Conservation (phyloP, 2,797 vertebrate genomes). For the Myripristis murdjan region DNA sequence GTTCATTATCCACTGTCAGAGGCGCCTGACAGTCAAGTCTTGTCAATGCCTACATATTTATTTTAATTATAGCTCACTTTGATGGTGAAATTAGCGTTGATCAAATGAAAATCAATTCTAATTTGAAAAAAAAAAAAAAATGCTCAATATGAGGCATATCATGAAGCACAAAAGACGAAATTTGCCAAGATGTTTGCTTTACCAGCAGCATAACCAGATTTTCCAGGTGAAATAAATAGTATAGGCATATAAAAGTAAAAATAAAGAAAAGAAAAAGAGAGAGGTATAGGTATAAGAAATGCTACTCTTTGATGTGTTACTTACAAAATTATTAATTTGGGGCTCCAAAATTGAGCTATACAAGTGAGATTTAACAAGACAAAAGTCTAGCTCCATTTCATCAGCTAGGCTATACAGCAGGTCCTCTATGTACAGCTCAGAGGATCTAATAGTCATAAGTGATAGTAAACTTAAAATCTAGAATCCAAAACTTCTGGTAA, state of each 20-base stretch:
- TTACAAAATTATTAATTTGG: slow-evolving; percentile 62
- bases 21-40: slow-evolving; percentile 12
- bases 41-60: slow-evolving; percentile 46
- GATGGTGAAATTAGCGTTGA: slow-evolving; percentile 53
- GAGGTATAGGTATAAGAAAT: slow-evolving; percentile 45
- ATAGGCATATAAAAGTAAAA: slow-evolving; percentile 62
- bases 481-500: slow-evolving; percentile 27
- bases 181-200: slow-evolving; percentile 37
- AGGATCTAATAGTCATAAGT: slow-evolving; percentile 22
- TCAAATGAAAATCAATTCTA: slow-evolving; percentile 57
- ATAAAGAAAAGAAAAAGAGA: slow-evolving; percentile 43
- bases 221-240: slow-evolving; percentile 73
- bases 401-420: slow-evolving; percentile 54
- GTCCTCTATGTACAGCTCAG: slow-evolving; percentile 67
- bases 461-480: slow-evolving; percentile 43
- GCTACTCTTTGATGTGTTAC: slow-evolving; percentile 42
- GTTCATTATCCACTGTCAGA: slow-evolving; percentile 40
- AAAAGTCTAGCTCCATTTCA: slow-evolving; percentile 48
- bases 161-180: slow-evolving; percentile 59
- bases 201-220: slow-evolving; percentile 62
- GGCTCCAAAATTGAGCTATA: slow-evolving; percentile 59
- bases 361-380: slow-evolving; percentile 50
- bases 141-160: slow-evolving; percentile 44
- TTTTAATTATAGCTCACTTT: slow-evolving; percentile 42
- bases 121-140: slow-evolving; percentile 50